Evolutionary conservation across 2,888 invertebrate species (phyloP), one percentile per base, ranked within the genome.

Genomic region (Nomada ruficornis): DNA sequence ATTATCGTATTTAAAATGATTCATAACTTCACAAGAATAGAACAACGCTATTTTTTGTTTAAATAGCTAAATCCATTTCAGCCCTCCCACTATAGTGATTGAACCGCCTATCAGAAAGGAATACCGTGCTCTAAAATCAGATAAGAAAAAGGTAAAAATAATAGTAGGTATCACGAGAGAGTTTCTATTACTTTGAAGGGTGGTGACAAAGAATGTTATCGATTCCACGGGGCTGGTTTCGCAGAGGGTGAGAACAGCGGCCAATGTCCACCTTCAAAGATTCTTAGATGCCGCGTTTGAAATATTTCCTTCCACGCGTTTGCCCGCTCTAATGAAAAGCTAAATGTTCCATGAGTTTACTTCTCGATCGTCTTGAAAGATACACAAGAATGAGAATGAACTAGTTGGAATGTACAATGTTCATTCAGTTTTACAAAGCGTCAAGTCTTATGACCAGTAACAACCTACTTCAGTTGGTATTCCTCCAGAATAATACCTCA

Each of bases 281-380:
- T 64, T 65, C 15, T n/a, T 13, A 0, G 20, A 29, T 29, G 55
- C 50, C 57, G 64, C 67, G 76, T 82, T 85, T 77, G 80, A 82
- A 79, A 83, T 77, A 84, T 85, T 68, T 60, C 23, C 74, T 80
- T 81, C 77, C 73, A 71, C 77, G 77, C 29, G 86, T 86, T 89
- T 87, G 89, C 87, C 82, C 64, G 75, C 75, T 82, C 79, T 91
- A 90, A 92, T 91, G 91, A 91, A 91, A 91, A 89, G 86, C 82
- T 91, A 88, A 90, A 91, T 91, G 87, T 90, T 92, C 89, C 86
- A 91, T 70, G 85, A 83, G 67, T 44, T 42, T 68, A 78, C 64
- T 77, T 50, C 71, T 54, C 47, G 10, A 23, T 11, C 18, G 4
- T 13, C 15, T n/a, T 13, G 2, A 15, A 7, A 13, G 36, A 57